Base-by-base conservation (phyloP, 2,113 vertebrate genomes). In the Polyodon spathula region DNA sequence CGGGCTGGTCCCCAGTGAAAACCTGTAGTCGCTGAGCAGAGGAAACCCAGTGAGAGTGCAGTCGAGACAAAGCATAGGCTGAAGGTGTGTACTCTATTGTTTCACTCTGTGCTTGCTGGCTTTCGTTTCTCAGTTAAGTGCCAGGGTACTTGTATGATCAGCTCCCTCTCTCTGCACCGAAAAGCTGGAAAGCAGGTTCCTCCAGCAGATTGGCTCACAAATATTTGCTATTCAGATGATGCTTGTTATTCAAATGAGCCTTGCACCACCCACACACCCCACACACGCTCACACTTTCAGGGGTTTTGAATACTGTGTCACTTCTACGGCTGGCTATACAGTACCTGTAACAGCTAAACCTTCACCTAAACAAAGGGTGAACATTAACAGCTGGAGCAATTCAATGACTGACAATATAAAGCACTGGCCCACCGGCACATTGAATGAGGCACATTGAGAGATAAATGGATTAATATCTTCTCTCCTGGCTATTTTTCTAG, bases 111-210 rank as follows among this genome's bases (percentile, higher is more conserved):
- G 48, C 4, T n/a, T 50, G 9, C 48, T 50, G 48, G 48, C 15
- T 50, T 59, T 10, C 42, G 40, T 14, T 44, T 11, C 42, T 16
- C 6, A n/a, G 40, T 40, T 11, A 50, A 14, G 48, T n/a, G 48
- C 3, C 9, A 3, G 48, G 48, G 14, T n/a, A 14, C 48, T 6
- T 4, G 6, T 4, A 50, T 10, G 12, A 14, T 50, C 48, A 50
- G 48, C 9, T n/a, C 8, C 5, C 16, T 11, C 58, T 59, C 16
- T 7, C 1, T 11, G 27, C 58, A 54, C 12, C 6, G 16, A 39
- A 39, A 39, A 61, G 59, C 50, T 41, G 50, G n/a, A 52, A 61
- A 44, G 59, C 59, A 53, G 50, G 59, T 61, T 51, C 4, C 12
- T 51, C 59, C 59, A 39, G 59, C 52, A 61, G 59, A 48, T 42